phyloP scores from a whole-genome alignment of 1,140 invertebrate genomes.

The Diachasma alloeum region DNA sequence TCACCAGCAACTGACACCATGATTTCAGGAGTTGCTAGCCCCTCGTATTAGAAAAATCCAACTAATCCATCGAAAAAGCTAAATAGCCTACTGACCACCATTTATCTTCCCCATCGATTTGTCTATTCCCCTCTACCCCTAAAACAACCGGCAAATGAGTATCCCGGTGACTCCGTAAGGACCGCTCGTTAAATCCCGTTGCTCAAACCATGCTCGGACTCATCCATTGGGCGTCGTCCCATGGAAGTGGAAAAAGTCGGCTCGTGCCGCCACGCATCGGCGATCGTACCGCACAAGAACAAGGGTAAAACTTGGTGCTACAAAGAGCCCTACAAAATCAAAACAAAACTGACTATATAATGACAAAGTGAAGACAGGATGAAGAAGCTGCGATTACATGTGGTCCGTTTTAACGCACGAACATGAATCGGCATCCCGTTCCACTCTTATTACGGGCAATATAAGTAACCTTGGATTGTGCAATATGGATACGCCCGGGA shows the following conservation, averaged over 20 bases:
- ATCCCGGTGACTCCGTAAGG: neutral
- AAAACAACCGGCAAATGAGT: neutral
- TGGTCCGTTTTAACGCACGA: neutral
- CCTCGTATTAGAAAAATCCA: too few species aligned
- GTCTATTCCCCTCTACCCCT: neutral
- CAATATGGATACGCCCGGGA: neutral
- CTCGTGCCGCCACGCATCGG: slow-evolving; percentile 20
- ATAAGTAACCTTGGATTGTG: neutral
- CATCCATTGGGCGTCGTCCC: neutral
- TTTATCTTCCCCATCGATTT: neutral
- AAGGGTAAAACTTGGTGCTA: neutral
- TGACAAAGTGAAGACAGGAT: neutral
- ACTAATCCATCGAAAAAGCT: too few species aligned
- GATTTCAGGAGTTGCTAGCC: too few species aligned
- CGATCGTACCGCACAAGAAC: neutral
- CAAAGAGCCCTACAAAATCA: neutral
- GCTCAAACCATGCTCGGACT: neutral
- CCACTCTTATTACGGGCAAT: neutral
- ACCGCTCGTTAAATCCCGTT: slow-evolving; percentile 22
- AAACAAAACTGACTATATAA: neutral
- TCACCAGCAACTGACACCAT: too few species aligned
- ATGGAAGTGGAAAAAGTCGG: slow-evolving; percentile 13
- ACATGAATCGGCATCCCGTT: neutral
- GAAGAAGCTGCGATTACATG: neutral
- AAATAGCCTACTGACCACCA: neutral